Percentiles rank a stretch among this genome's conserved stretches.
These are phyloP conservation scores for Brevimyrus niger DNA, from an alignment of 2,113 vertebrate genomes.

Conservation along the genomic window DNA sequence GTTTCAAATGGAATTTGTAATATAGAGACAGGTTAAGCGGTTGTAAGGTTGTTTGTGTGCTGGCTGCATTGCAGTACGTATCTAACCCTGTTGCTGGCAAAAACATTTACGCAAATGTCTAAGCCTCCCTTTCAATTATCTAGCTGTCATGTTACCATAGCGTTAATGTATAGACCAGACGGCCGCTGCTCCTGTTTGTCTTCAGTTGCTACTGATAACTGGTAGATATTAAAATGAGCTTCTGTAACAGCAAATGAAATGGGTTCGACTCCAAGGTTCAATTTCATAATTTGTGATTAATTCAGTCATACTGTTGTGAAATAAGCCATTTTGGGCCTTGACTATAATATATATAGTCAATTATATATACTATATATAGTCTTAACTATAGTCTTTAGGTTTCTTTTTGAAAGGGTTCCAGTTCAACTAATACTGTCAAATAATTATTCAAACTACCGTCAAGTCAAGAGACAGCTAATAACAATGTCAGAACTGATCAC, in stretches of 20 bases:
- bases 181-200: not conserved
- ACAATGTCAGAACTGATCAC: not conserved
- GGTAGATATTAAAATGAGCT: not conserved
- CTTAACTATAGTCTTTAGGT: not conserved
- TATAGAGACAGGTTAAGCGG: not conserved
- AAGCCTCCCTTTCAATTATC: not conserved
- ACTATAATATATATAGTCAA: too few species aligned
- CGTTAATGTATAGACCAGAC: not conserved
- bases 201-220: not conserved
- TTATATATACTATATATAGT: too few species aligned
- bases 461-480: not conserved
- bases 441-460: not conserved
- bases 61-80: not conserved
- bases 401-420: not conserved
- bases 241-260: not conserved
- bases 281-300: not conserved
- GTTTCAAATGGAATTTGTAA: slow-evolving; percentile 26
- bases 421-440: not conserved
- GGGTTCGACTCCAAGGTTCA: not conserved
- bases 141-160: not conserved
- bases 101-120: not conserved
- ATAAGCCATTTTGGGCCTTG: not conserved
- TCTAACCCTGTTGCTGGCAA: not conserved
- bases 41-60: not conserved
- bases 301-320: not conserved